A percentile compares a stretch with the other conserved stretches of the same genome.
phyloP scores from a whole-genome alignment of 2,888 invertebrate species.

The Drosophila basisetae region DNA sequence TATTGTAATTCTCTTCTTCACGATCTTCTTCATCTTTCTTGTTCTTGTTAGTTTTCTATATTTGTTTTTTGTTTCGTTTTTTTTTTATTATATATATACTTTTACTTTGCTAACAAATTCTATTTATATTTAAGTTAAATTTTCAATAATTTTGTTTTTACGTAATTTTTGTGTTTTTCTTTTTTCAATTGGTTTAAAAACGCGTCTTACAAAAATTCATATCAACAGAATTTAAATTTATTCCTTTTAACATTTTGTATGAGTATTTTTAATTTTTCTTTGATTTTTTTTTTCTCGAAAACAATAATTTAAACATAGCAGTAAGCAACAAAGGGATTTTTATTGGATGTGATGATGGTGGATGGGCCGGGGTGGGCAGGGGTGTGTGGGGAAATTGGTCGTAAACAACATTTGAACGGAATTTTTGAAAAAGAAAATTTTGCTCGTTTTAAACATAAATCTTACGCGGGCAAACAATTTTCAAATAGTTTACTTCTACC shows the following conservation, averaged over 20 bases:
- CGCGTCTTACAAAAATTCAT: constrained; percentile 76
- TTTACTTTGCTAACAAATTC: constrained; percentile 81
- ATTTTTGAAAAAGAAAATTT: constrained; percentile 24
- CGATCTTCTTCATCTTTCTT: not conserved
- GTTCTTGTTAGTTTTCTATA: constrained; percentile 45
- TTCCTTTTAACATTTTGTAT: constrained; percentile 59
- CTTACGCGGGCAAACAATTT: constrained; percentile 61
- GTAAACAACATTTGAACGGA: constrained; percentile 38
- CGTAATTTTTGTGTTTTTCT: constrained; percentile 33
- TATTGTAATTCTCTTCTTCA: constrained; percentile 32
- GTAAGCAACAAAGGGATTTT: constrained; percentile 72
- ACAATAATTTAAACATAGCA: constrained; percentile 77
- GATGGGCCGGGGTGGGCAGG: constrained; percentile 11
- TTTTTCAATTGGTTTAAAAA: constrained; percentile 75
- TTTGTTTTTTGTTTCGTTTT: constrained; percentile 17
- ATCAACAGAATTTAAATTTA: constrained; percentile 79
- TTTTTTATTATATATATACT: constrained; percentile 40
- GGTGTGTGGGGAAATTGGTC: not conserved
- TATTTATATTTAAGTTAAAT: constrained; percentile 80
- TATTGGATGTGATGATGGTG: not conserved
- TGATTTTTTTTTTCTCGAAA: constrained; percentile 40
- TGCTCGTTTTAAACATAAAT: constrained; percentile 48
- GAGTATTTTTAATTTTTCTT: constrained; percentile 50
- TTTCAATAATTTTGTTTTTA: constrained; percentile 70
- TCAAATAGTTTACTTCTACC: constrained; percentile 37